Evolutionary conservation across 2,888 invertebrate genomes (phyloP).

Genomic region (Lochmaea capreae): DNA sequence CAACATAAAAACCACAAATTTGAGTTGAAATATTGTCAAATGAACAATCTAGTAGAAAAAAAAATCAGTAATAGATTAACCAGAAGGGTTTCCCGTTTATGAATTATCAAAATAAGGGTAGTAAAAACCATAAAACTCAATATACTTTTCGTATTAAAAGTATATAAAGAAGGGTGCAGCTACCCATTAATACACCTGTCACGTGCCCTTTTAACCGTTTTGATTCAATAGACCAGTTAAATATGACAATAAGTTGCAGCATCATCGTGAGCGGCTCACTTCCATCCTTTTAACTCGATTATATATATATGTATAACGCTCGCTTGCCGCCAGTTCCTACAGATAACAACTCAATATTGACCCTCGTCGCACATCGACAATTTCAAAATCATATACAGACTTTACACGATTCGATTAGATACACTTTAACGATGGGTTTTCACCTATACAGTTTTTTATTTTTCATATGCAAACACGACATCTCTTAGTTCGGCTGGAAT

Average conservation of each 20-base stretch:
- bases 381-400: background rate
- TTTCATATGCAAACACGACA: background rate
- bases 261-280: constrained; percentile 49
- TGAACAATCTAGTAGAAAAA: too few species aligned
- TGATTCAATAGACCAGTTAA: constrained; percentile 57
- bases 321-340: constrained; percentile 7
- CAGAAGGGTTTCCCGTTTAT: too few species aligned
- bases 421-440: background rate
- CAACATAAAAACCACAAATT: too few species aligned
- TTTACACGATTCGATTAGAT: background rate
- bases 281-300: constrained; percentile 14
- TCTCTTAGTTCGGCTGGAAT: background rate
- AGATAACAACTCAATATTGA: constrained; percentile 12
- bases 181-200: constrained; percentile 53
- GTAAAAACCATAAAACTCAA: background rate
- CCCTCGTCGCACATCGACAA: background rate
- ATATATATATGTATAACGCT: background rate
- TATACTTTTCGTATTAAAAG: too few species aligned
- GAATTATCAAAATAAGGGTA: background rate
- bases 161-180: too few species aligned
- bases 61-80: too few species aligned
- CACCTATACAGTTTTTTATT: background rate
- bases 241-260: constrained; percentile 57
- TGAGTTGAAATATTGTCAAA: too few species aligned
- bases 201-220: constrained; percentile 50